Conservation (phyloP, 2,888 invertebrate genomes). For the Automeris io region DNA sequence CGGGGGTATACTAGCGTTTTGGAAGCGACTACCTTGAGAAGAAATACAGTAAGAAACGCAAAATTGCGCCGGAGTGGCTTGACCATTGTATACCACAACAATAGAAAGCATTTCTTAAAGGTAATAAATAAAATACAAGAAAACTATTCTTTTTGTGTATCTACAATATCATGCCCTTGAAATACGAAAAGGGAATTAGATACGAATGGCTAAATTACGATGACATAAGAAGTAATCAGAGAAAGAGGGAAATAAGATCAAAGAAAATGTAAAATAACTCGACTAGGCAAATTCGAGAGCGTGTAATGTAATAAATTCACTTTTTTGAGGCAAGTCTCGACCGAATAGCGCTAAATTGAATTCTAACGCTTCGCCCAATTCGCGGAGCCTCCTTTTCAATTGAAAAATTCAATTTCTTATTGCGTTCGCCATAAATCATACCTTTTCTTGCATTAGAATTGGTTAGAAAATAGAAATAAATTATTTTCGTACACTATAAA, state of each 20-base stretch:
- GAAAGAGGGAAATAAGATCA: constrained; percentile 49
- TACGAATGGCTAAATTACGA: too few species aligned
- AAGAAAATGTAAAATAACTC: constrained; percentile 34
- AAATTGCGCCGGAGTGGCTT: too few species aligned
- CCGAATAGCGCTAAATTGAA: constrained; percentile 61
- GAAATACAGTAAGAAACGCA: too few species aligned
- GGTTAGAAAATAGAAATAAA: neutral
- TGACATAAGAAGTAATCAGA: constrained; percentile 46
- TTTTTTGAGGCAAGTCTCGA: constrained; percentile 27
- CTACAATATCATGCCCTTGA: too few species aligned
- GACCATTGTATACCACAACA: too few species aligned
- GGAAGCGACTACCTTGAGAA: too few species aligned
- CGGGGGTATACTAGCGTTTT: too few species aligned
- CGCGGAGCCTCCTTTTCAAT: constrained; percentile 42
- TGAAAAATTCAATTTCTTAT: constrained; percentile 53
- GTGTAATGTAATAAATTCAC: constrained; percentile 56
- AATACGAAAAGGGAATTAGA: too few species aligned
- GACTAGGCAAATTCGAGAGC: constrained; percentile 39
- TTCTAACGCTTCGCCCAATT: constrained; percentile 44
- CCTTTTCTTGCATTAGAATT: constrained; percentile 13
- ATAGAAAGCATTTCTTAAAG: too few species aligned
- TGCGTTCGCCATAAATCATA: constrained; percentile 40
- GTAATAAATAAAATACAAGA: too few species aligned
- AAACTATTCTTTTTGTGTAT: too few species aligned
- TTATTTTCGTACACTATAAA: too few species aligned